Evolutionary conservation across 2,113 vertebrate genomes (phyloP).

Genomic region (Grantiella picta): DNA sequence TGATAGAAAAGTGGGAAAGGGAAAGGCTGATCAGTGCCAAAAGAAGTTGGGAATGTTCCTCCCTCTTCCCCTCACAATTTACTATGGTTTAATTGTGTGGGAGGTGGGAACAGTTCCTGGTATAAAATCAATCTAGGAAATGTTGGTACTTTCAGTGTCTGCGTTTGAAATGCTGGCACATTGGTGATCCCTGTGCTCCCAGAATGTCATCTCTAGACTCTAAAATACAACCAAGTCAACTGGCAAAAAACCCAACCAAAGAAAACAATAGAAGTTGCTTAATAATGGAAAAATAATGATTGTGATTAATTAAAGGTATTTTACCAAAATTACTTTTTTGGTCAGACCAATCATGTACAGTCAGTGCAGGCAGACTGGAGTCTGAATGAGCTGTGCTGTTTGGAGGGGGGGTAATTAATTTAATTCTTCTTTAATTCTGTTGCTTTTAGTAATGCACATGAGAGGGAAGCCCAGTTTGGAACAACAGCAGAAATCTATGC

Average conservation of each 20-base stretch:
- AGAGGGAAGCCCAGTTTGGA: conserved; percentile 88
- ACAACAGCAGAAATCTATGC: conserved; percentile 98
- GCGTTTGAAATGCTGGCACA: not conserved
- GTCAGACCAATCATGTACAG: rapidly evolving
- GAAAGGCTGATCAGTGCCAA: not conserved
- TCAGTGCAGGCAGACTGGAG: not conserved
- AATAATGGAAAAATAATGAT: not conserved
- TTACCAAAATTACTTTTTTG: not conserved
- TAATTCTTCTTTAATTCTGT: not conserved
- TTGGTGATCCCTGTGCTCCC: not conserved
- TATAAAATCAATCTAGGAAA: not conserved
- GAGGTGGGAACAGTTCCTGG: not conserved
- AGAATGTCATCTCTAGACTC: not conserved
- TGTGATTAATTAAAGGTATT: not conserved
- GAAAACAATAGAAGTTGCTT: not conserved
- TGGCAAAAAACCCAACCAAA: not conserved
- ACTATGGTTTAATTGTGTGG: not conserved
- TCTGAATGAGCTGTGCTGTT: not conserved
- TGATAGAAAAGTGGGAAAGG: not conserved
- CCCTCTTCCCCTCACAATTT: not conserved
- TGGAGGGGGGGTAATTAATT: not conserved
- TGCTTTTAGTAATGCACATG: conserved; percentile 74
- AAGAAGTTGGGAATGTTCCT: not conserved
- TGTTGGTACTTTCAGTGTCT: not conserved
- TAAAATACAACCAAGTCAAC: not conserved